Evolutionary conservation across 1,140 invertebrate genomes (phyloP).

Genomic region (Megathymus violae): DNA sequence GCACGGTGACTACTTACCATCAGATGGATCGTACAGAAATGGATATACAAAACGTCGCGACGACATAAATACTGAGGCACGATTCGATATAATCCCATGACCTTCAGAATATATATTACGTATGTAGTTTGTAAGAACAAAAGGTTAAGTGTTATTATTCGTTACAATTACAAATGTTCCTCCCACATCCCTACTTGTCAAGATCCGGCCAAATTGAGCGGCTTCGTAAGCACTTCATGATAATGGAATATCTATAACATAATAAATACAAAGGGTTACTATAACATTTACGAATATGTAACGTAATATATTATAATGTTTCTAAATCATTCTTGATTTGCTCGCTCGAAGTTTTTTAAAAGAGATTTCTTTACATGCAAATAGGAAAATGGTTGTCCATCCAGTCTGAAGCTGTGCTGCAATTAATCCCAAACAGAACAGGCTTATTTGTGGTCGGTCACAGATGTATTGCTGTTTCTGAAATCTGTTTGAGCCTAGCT

Average conservation of each 20-base stretch:
- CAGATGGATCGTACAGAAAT: too few relatives aligned
- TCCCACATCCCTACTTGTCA: not conserved
- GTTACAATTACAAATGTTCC: conserved; percentile 4
- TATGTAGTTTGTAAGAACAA: conserved; percentile 1
- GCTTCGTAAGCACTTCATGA: not conserved
- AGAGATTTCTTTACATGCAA: too few relatives aligned
- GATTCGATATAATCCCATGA: not conserved
- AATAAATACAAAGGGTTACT: not conserved
- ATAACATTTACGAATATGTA: not conserved
- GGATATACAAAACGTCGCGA: not conserved
- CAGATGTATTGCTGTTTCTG: too few relatives aligned
- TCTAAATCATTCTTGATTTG: too few relatives aligned
- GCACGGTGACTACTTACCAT: too few relatives aligned
- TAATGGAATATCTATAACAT: not conserved
- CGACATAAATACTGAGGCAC: not conserved
- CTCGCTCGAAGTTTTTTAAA: too few relatives aligned
- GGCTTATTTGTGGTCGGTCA: too few relatives aligned
- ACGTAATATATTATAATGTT: too few relatives aligned
- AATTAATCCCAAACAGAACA: too few relatives aligned
- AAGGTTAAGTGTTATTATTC: conserved; percentile 5
- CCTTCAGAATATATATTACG: not conserved
- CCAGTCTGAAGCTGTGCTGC: too few relatives aligned
- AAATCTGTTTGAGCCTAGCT: too few relatives aligned
- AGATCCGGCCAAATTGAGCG: conserved; percentile 1
- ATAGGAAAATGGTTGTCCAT: too few relatives aligned